These are phyloP conservation scores for Catocala nupta DNA, from an alignment of 2,888 invertebrate genomes.

Conservation along the genomic window DNA sequence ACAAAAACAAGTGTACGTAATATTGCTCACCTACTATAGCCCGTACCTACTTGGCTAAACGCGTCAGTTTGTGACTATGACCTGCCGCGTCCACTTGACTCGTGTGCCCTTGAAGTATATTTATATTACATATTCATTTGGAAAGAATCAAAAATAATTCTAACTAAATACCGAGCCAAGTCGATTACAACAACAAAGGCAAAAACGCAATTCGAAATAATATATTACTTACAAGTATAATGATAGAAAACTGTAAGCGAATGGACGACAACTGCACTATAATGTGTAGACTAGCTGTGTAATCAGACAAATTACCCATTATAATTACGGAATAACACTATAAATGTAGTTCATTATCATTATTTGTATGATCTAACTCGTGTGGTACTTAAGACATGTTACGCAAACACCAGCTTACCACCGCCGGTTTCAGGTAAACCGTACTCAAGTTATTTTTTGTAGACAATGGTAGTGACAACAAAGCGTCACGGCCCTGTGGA, in stretches of 20 bases:
- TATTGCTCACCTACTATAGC: slow-evolving; percentile 31
- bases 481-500: slow-evolving; percentile 9
- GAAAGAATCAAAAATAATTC: slow-evolving; percentile 36
- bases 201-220: slow-evolving; percentile 17
- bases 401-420: not conserved
- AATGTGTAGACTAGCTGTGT: not conserved
- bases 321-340: slow-evolving; percentile 30
- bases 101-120: slow-evolving; percentile 50
- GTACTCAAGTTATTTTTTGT: too few relatives aligned
- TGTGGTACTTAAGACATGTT: slow-evolving; percentile 3
- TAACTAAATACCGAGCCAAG: slow-evolving; percentile 31
- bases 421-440: not conserved
- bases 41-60: slow-evolving; percentile 28
- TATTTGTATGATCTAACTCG: slow-evolving; percentile 17
- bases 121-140: slow-evolving; percentile 41
- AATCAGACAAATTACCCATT: slow-evolving; percentile 16
- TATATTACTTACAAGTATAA: not conserved
- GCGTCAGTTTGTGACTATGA: slow-evolving; percentile 36
- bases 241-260: slow-evolving; percentile 4
- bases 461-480: slow-evolving; percentile 1
- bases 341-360: slow-evolving; percentile 20
- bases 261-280: not conserved
- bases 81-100: slow-evolving; percentile 51
- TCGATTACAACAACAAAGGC: slow-evolving; percentile 19
- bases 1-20: slow-evolving; percentile 52